These are phyloP conservation scores for Miichthys miiuy DNA, from an alignment of 2,797 vertebrate species.

Conservation along the genomic window DNA sequence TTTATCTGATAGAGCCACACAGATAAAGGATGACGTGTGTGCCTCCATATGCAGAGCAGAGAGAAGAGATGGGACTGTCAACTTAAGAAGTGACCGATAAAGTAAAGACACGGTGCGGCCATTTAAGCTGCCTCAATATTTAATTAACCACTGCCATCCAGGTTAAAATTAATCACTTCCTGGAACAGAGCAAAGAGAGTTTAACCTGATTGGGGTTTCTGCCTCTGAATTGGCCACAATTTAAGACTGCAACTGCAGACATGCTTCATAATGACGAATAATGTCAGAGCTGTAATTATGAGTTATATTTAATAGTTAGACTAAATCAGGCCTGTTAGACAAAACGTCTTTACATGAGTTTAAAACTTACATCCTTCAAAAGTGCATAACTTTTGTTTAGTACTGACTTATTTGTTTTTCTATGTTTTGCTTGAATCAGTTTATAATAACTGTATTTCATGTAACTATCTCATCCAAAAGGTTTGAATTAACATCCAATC, in stretches of 20 bases:
- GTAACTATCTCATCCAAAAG: not conserved
- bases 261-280: constrained; percentile 13
- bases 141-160: constrained; percentile 72
- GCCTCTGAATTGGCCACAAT: constrained; percentile 39
- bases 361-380: not conserved
- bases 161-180: constrained; percentile 74
- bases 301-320: constrained; percentile 22
- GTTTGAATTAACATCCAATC: not conserved
- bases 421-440: not conserved
- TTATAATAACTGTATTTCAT: not conserved
- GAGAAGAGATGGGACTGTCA: constrained; percentile 56
- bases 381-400: not conserved
- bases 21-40: constrained; percentile 23
- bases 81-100: constrained; percentile 60
- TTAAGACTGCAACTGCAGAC: constrained; percentile 22
- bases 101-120: constrained; percentile 47
- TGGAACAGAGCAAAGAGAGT: constrained; percentile 38
- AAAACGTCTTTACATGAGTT: constrained; percentile 3
- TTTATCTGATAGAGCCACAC: constrained; percentile 32
- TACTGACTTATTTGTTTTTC: not conserved
- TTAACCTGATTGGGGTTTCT: constrained; percentile 42
- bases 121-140: constrained; percentile 74
- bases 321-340: constrained; percentile 32
- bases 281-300: constrained; percentile 35
- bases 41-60: constrained; percentile 37